These are phyloP conservation scores for Tipula vernalis DNA, from an alignment of 2,888 invertebrate species.

Conservation along the genomic window DNA sequence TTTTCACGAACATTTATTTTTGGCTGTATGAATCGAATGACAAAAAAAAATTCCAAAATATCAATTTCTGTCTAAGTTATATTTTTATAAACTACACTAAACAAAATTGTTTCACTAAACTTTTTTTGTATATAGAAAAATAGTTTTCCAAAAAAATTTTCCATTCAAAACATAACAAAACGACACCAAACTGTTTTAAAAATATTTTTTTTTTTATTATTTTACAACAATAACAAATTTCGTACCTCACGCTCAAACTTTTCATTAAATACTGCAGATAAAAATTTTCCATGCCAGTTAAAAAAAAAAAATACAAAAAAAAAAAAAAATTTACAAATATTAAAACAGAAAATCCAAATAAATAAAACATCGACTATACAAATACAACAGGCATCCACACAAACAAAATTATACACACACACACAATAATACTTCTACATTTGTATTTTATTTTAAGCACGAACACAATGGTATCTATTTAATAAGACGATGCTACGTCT, in stretches of 20 bases:
- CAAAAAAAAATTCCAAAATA: background rate
- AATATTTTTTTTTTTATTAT: background rate
- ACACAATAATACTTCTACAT: background rate
- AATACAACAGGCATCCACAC: background rate
- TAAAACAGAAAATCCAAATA: conserved; percentile 5
- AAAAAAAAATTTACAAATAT: background rate
- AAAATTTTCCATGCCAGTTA: conserved; percentile 5
- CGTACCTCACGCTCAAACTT: background rate
- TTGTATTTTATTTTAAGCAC: background rate
- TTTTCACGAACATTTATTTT: background rate
- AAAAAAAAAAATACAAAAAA: background rate
- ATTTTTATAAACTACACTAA: background rate
- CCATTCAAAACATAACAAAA: background rate
- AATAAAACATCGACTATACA: background rate
- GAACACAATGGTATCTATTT: background rate
- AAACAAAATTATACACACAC: background rate
- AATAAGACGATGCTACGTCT: background rate
- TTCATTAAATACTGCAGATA: conserved; percentile 9
- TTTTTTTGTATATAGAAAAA: background rate
- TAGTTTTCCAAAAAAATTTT: background rate
- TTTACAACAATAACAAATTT: background rate
- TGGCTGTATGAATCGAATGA: background rate
- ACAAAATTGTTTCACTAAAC: background rate
- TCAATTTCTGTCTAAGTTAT: background rate
- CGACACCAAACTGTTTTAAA: background rate